Conservation (phyloP, 2,888 invertebrate genomes). For the Cordilura impudica region DNA sequence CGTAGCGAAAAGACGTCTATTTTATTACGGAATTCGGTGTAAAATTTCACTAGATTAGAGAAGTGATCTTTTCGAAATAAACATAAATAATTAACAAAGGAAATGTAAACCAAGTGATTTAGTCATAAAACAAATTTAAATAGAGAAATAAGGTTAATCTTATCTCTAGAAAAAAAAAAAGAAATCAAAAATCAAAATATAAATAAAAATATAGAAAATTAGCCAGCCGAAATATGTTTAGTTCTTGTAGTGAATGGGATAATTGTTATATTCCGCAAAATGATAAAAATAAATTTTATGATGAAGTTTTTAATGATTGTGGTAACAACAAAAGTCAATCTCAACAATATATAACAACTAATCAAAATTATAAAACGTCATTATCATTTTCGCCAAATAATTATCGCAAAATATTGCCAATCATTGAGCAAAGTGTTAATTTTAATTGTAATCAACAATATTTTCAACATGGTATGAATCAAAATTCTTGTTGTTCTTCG, state of each 20-base stretch:
- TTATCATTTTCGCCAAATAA: background rate
- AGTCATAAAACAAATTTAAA: background rate
- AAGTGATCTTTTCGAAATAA: background rate
- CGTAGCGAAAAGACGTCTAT: slow-evolving; percentile 54
- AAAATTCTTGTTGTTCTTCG: background rate
- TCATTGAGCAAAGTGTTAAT: slow-evolving; percentile 62
- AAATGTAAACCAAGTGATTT: background rate
- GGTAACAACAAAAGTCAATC: slow-evolving; percentile 37
- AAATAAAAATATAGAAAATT: slow-evolving; percentile 37
- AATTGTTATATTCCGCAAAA: slow-evolving; percentile 66
- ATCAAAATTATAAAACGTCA: slow-evolving; percentile 14
- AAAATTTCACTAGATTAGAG: background rate
- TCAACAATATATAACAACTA: slow-evolving; percentile 17
- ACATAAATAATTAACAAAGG: background rate
- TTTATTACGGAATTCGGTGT: slow-evolving; percentile 38
- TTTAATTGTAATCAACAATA: slow-evolving; percentile 53
- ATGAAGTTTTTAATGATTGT: slow-evolving; percentile 68
- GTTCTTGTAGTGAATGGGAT: slow-evolving; percentile 65
- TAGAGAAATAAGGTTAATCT: background rate
- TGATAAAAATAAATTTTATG: slow-evolving; percentile 66
- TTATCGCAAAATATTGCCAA: slow-evolving; percentile 31
- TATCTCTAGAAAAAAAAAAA: background rate
- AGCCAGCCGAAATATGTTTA: slow-evolving; percentile 49
- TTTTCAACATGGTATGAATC: background rate
- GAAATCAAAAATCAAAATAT: background rate